Conservation (phyloP, 1,140 invertebrate species). For the Eumeta japonica region DNA sequence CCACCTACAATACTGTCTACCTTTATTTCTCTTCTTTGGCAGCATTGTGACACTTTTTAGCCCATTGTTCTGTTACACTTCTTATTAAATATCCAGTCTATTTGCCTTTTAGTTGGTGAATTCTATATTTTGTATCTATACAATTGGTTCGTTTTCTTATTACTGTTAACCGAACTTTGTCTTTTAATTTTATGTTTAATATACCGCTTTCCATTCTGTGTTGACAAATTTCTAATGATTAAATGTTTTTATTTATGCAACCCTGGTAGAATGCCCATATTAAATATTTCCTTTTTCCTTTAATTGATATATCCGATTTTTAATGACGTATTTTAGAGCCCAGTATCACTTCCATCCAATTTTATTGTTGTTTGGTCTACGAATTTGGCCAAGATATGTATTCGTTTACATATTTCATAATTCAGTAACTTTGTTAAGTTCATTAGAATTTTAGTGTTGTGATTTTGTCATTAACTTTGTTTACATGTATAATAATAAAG, state of each 20-base stretch:
- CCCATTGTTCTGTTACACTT: too few species aligned
- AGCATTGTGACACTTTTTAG: too few species aligned
- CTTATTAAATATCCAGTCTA: too few species aligned
- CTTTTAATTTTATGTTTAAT: constrained; percentile 8
- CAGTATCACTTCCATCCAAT: constrained; percentile 13
- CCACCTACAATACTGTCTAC: too few species aligned
- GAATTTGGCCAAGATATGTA: constrained; percentile 15
- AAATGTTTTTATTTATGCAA: background rate
- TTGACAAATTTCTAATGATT: constrained; percentile 7
- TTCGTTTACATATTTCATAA: constrained; percentile 15
- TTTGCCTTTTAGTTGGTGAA: too few species aligned
- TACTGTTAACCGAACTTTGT: constrained; percentile 11
- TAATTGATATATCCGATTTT: constrained; percentile 8
- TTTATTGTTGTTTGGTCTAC: constrained; percentile 12
- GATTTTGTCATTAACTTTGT: too few species aligned
- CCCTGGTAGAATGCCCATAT: too few species aligned
- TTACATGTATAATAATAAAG: too few species aligned
- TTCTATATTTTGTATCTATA: constrained; percentile 6
- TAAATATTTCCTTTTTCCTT: constrained; percentile 10
- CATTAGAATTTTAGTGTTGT: too few species aligned
- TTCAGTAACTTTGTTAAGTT: background rate
- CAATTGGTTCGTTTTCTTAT: constrained; percentile 10
- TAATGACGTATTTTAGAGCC: constrained; percentile 11
- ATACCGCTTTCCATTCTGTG: constrained; percentile 13
- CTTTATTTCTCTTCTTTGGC: too few species aligned